These are phyloP conservation scores for Lysiphlebus fabarum DNA, from an alignment of 1,140 invertebrate genomes.

Conservation along the genomic window DNA sequence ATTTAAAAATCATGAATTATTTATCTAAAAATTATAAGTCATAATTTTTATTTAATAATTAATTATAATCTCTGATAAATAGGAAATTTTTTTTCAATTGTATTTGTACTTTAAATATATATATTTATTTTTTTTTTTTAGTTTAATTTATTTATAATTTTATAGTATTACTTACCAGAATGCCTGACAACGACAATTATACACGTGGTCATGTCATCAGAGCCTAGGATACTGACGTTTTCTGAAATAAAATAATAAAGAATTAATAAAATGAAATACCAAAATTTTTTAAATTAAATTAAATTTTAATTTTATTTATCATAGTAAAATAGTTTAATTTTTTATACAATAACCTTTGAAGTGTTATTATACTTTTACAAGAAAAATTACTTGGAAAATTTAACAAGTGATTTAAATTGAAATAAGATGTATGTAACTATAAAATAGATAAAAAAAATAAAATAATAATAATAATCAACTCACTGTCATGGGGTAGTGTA, in stretches of 20 bases:
- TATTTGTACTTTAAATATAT: too few relatives aligned
- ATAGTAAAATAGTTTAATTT: too few relatives aligned
- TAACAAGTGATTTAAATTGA: not conserved
- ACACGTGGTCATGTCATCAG: constrained; percentile 92
- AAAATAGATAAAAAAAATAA: not conserved
- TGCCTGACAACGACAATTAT: constrained; percentile 86
- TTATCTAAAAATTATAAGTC: too few relatives aligned
- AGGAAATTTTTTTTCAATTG: too few relatives aligned
- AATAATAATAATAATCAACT: constrained; percentile 45
- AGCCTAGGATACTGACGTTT: constrained; percentile 84
- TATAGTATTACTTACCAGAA: constrained; percentile 67
- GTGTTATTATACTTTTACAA: too few relatives aligned
- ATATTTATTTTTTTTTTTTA: too few relatives aligned
- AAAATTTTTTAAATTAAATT: too few relatives aligned
- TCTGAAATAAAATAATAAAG: constrained; percentile 55
- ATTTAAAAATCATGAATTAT: too few relatives aligned
- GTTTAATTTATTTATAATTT: constrained; percentile 8
- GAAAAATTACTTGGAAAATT: not conserved
- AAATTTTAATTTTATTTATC: too few relatives aligned
- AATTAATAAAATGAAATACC: constrained; percentile 14
- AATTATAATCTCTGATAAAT: too few relatives aligned
- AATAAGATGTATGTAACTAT: not conserved
- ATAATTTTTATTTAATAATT: too few relatives aligned
- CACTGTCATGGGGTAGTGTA: constrained; percentile 86
- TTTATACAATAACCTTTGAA: too few relatives aligned